Evolutionary conservation across 1,140 invertebrate genomes (phyloP).

Genomic region (Lepidurus apus): DNA sequence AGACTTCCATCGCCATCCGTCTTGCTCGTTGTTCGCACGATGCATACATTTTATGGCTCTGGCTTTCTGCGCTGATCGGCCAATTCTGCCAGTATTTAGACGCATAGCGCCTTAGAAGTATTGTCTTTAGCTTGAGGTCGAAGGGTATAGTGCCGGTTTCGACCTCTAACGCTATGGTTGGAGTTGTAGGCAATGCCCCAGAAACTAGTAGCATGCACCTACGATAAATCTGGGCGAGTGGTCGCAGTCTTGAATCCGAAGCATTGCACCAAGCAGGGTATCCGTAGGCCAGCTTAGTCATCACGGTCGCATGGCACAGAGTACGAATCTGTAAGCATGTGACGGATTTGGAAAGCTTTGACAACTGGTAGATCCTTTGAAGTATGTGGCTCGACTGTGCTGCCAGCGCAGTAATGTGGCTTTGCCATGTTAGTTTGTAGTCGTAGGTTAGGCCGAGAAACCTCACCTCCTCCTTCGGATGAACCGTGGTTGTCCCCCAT

Average conservation of each 20-base stretch:
- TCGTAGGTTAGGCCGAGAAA: conserved; percentile 23
- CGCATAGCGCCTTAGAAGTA: not conserved
- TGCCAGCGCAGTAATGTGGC: conserved; percentile 24
- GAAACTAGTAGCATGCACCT: not conserved
- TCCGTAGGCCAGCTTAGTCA: not conserved
- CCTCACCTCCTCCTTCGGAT: conserved; percentile 20
- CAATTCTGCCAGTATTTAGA: too few species aligned
- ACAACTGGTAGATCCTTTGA: not conserved
- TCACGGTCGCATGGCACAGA: not conserved
- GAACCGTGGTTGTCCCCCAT: not conserved
- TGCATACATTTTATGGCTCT: too few species aligned
- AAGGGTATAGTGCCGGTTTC: not conserved
- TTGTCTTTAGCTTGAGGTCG: not conserved
- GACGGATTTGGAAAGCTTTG: not conserved
- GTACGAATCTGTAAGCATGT: not conserved
- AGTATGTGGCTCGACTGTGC: not conserved
- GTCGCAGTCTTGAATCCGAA: not conserved
- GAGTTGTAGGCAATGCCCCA: conserved; percentile 12
- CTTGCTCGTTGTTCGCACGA: too few species aligned
- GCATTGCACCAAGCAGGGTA: not conserved
- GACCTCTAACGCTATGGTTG: not conserved
- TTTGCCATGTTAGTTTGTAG: conserved; percentile 19
- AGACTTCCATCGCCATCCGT: not conserved
- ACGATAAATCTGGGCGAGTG: not conserved
- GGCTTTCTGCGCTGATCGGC: too few species aligned